Evolutionary conservation across 2,888 invertebrate species (phyloP), one percentile per base, ranked within the genome.

Genomic region (Amphipoea oculea): DNA sequence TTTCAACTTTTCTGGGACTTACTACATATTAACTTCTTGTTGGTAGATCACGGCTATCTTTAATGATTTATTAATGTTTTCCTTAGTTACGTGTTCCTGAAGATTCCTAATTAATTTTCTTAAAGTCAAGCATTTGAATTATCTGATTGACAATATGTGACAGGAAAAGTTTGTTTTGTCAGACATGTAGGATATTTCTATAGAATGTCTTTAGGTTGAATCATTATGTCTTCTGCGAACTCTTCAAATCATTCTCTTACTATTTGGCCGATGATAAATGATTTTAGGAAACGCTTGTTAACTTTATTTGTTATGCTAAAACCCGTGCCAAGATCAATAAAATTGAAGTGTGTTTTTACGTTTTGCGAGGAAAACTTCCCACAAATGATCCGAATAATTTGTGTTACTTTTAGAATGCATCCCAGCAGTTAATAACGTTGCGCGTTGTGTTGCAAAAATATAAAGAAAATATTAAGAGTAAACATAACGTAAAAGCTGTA

Each of bases 291-390:
- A 92, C 86, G 90, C 90, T 91, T 92, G 91, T 94, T 92, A 92
- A 92, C 92, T 91, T 86, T 90, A 86, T 91, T 91, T 92, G 93
- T 91, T 93, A 91, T 86, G 89, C 87, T 85, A 82, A 89, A 89
- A 90, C 89, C 89, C 80, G 91, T 94, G 95, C 94, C 94, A 94
- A 94, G 90, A 92, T 88, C 84, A 91, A 89, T 90, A 91, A 90
- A 90, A 90, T 84, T 84, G 69, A 75, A 87, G 81, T 83, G 68
- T 78, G 78, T 83, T 87, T 82, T 87, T 79, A 83, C 74, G 74
- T 82, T 82, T 82, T 76, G 12, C 71, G 83, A 81, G 42, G 68
- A 79, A 82, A 82, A 79, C 78, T 80, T 76, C 70, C 57, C 79
- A 81, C 76, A 86, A 82, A 83, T 88, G 63, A 73, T 84, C 76